phyloP scores from a whole-genome alignment of 2,113 vertebrate species.

The Brienomyrus longianalis region DNA sequence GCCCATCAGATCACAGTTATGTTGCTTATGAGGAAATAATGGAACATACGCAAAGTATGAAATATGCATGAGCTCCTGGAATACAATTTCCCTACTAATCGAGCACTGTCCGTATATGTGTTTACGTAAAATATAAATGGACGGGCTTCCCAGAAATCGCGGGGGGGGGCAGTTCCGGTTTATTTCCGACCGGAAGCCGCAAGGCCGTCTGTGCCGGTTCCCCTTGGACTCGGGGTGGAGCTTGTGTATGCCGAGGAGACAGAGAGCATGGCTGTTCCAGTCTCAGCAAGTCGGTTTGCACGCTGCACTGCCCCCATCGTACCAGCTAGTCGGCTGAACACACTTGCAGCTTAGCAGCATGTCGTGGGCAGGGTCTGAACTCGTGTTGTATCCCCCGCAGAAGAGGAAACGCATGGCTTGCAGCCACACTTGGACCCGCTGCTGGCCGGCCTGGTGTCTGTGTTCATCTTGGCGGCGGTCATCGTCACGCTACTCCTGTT shows the following conservation, averaged over 20 bases:
- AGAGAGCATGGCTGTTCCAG: neutral
- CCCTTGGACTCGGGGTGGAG: neutral
- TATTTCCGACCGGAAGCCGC: neutral
- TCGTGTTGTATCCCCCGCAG: neutral
- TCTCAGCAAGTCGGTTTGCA: neutral
- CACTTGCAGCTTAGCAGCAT: neutral
- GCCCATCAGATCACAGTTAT: neutral
- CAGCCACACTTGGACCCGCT: constrained; percentile 60
- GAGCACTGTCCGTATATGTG: neutral
- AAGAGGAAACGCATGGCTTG: constrained; percentile 15
- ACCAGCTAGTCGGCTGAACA: neutral
- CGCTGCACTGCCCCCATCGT: neutral
- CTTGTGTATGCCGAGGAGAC: neutral
- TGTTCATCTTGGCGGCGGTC: constrained; percentile 70
- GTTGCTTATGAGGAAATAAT: neutral
- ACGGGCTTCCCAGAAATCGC: neutral
- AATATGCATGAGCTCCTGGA: neutral
- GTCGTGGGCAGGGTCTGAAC: neutral
- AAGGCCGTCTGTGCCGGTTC: neutral
- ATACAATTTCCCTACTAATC: neutral
- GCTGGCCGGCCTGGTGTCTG: constrained; percentile 70
- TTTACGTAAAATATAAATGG: neutral
- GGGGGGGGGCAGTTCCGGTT: neutral
- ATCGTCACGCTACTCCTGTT: constrained; percentile 73
- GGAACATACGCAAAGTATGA: neutral